Conservation (phyloP, 2,797 vertebrate genomes). For the Poeciliopsis infans region DNA sequence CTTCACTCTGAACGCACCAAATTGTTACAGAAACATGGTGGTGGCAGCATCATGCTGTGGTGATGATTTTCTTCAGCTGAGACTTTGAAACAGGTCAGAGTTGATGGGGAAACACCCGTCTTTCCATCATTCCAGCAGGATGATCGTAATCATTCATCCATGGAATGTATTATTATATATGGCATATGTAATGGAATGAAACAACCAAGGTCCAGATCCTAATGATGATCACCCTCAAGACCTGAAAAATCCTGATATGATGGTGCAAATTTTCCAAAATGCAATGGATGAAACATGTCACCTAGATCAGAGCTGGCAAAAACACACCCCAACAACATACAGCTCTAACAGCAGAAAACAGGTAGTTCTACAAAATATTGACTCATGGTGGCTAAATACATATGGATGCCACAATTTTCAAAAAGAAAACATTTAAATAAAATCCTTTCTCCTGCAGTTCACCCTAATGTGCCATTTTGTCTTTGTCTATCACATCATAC, state of each 20-base stretch:
- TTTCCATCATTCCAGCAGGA: background rate
- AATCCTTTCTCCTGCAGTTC: background rate
- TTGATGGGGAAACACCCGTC: background rate
- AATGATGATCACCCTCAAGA: background rate
- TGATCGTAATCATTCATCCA: background rate
- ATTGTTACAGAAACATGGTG: background rate
- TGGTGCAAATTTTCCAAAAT: background rate
- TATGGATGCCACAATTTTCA: background rate
- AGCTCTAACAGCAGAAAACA: background rate
- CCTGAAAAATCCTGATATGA: background rate
- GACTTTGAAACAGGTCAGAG: background rate
- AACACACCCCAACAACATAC: background rate
- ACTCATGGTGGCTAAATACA: background rate
- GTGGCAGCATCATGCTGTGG: background rate
- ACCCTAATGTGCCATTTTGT: background rate
- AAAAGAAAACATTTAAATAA: background rate
- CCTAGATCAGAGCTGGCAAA: background rate
- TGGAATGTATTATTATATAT: background rate
- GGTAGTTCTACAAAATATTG: background rate
- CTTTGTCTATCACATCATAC: background rate
- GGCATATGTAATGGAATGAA: background rate
- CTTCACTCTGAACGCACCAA: background rate
- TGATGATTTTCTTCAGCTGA: background rate
- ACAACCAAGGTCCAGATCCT: background rate
- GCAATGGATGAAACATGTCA: background rate